Percentiles rank a stretch among this genome's conserved stretches.
Conservation (phyloP, 2,888 invertebrate genomes). For the Cheiracanthium punctorium region DNA sequence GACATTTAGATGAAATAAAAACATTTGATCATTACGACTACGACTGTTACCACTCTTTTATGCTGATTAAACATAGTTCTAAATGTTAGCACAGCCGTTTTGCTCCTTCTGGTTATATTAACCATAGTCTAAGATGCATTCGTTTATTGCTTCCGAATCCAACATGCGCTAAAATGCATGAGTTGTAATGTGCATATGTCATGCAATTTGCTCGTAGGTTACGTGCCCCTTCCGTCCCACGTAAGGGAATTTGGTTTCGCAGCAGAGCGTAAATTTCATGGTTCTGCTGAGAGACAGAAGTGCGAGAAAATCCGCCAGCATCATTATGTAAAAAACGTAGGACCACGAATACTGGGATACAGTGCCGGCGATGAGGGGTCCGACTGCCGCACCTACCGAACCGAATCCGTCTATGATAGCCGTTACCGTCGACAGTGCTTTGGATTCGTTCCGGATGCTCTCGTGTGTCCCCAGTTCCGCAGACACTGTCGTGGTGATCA, state of each 20-base stretch:
- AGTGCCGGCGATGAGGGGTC: slow-evolving; percentile 91
- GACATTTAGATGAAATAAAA: too few species aligned
- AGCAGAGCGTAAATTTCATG: slow-evolving; percentile 46
- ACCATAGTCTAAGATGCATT: too few species aligned
- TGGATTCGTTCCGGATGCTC: slow-evolving; percentile 87
- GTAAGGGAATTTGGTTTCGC: slow-evolving; percentile 28
- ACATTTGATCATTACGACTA: too few species aligned
- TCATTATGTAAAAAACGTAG: slow-evolving; percentile 77
- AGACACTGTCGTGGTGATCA: slow-evolving; percentile 97
- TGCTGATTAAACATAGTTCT: too few species aligned
- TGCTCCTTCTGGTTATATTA: too few species aligned
- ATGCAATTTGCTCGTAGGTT: slow-evolving; percentile 40
- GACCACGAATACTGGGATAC: slow-evolving; percentile 82
- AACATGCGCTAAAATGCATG: too few species aligned
- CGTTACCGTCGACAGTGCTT: slow-evolving; percentile 96
- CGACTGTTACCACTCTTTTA: too few species aligned
- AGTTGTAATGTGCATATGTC: too few species aligned
- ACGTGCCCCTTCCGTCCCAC: slow-evolving; percentile 15
- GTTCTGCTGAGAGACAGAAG: slow-evolving; percentile 72
- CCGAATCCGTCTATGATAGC: slow-evolving; percentile 98
- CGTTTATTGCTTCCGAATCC: too few species aligned
- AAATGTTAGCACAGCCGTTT: too few species aligned
- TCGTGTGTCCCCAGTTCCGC: slow-evolving; percentile 93
- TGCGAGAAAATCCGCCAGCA: slow-evolving; percentile 76
- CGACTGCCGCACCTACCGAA: slow-evolving; percentile 93